Percentiles rank a stretch among this genome's conserved stretches.
These are phyloP conservation scores for Caenorhabditis sulstoni DNA, from an alignment of 2,888 invertebrate genomes.

Conservation along the genomic window DNA sequence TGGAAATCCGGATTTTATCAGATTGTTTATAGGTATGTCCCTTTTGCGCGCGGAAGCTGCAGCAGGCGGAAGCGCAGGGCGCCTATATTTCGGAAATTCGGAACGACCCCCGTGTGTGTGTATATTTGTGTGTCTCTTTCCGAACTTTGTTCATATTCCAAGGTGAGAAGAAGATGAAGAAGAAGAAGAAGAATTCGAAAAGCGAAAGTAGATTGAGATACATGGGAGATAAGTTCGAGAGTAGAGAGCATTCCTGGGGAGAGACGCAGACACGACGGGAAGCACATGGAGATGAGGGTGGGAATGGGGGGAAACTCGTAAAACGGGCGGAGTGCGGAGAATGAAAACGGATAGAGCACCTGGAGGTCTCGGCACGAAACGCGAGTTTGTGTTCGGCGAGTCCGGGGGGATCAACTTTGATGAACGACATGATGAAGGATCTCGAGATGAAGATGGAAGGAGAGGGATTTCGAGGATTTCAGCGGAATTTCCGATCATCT, in stretches of 20 bases:
- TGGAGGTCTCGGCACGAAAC: neutral
- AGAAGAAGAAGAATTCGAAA: neutral
- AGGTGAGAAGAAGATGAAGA: too few species aligned
- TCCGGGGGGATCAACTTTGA: too few species aligned
- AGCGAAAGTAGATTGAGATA: slow-evolving; percentile 14
- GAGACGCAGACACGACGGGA: slow-evolving; percentile 10
- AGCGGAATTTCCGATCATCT: too few species aligned
- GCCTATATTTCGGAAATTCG: slow-evolving; percentile 49
- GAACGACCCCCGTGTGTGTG: slow-evolving; percentile 20
- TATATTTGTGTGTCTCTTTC: slow-evolving; percentile 7
- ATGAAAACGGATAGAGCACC: neutral
- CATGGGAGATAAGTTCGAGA: slow-evolving; percentile 1
- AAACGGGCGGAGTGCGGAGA: neutral
- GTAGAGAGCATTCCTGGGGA: slow-evolving; percentile 12
- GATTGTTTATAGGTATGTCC: slow-evolving; percentile 58
- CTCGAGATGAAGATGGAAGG: too few species aligned
- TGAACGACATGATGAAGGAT: too few species aligned
- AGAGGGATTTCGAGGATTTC: too few species aligned
- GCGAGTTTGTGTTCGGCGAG: too few species aligned
- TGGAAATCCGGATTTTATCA: slow-evolving; percentile 63
- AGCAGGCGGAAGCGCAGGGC: slow-evolving; percentile 11
- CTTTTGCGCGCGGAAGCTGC: slow-evolving; percentile 2
- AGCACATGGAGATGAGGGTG: slow-evolving; percentile 19
- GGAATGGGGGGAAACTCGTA: slow-evolving; percentile 7
- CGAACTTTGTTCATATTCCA: slow-evolving; percentile 8